Evolutionary conservation across 2,888 invertebrate genomes (phyloP).

Genomic region (Ctenicera cuprea): DNA sequence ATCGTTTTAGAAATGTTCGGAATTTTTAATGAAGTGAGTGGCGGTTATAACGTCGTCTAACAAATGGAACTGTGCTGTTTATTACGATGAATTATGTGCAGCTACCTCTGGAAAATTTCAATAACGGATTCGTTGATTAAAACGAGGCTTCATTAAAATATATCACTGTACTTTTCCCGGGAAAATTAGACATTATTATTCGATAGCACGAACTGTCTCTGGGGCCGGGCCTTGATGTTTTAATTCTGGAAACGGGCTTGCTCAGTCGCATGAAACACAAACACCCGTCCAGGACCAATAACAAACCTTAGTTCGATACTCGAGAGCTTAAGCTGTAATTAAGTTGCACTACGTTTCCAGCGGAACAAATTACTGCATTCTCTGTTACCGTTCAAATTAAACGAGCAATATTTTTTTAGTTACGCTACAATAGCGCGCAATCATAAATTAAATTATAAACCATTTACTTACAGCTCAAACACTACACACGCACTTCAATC

Average conservation of each 20-base stretch:
- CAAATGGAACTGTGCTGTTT: conserved; percentile 46
- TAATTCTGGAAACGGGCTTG: conserved; percentile 58
- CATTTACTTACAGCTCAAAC: conserved; percentile 45
- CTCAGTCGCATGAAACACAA: conserved; percentile 58
- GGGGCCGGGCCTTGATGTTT: conserved; percentile 59
- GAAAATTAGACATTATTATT: conserved; percentile 61
- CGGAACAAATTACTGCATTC: conserved; percentile 58
- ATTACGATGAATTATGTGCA: conserved; percentile 49
- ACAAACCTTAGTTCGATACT: conserved; percentile 58
- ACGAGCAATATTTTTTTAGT: conserved; percentile 55
- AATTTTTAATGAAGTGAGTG: conserved; percentile 51
- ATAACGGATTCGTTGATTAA: conserved; percentile 55
- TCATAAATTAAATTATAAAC: conserved; percentile 58
- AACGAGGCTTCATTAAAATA: conserved; percentile 54
- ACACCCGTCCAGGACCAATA: conserved; percentile 58
- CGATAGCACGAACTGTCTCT: conserved; percentile 60
- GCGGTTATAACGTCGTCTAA: conserved; percentile 44
- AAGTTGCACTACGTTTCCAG: conserved; percentile 58
- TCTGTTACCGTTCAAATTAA: conserved; percentile 57
- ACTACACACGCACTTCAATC: conserved; percentile 15
- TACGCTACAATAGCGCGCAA: conserved; percentile 40
- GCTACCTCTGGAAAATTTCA: conserved; percentile 51
- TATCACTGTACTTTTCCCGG: conserved; percentile 54
- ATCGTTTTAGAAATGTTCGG: conserved; percentile 48
- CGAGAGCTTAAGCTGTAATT: conserved; percentile 57